Conservation (phyloP, 1,140 invertebrate species). For the Sinonovacula constricta region DNA sequence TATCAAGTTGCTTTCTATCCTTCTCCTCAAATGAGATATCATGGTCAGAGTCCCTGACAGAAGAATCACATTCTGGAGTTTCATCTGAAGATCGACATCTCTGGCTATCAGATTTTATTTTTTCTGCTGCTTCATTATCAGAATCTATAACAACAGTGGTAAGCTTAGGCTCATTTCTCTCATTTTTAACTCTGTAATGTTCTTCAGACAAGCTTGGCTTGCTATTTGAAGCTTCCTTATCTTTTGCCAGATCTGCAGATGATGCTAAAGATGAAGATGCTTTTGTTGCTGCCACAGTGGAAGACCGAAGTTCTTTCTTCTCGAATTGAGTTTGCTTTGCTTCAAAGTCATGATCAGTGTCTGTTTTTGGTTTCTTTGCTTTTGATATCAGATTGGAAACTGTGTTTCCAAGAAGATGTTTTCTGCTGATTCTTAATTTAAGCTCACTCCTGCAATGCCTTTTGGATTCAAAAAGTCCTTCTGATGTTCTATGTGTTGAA, state of each 20-base stretch:
- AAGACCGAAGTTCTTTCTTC: slow-evolving; percentile 42
- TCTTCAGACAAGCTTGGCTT: not conserved
- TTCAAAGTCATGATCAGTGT: not conserved
- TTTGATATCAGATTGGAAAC: not conserved
- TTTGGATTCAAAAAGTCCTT: not conserved
- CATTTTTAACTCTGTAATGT: not conserved
- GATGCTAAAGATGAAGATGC: slow-evolving; percentile 39
- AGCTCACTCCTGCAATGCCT: slow-evolving; percentile 24
- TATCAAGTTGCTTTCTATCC: slow-evolving; percentile 14
- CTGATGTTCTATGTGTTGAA: not conserved
- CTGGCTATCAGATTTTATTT: not conserved
- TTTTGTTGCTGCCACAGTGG: slow-evolving; percentile 45
- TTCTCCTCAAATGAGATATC: slow-evolving; percentile 4
- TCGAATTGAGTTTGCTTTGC: slow-evolving; percentile 8
- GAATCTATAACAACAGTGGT: not conserved
- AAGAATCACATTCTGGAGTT: not conserved
- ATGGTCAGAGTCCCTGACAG: not conserved
- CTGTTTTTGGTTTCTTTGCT: not conserved
- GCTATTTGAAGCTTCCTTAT: not conserved
- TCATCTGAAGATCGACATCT: not conserved
- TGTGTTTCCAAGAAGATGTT: slow-evolving; percentile 7
- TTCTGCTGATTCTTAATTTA: slow-evolving; percentile 38
- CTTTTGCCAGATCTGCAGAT: not conserved
- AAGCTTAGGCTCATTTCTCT: not conserved
- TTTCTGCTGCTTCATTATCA: not conserved